Percentiles rank a stretch among this genome's conserved stretches.
phyloP scores from a whole-genome alignment of 1,140 invertebrate genomes.

The Rhopalosiphum maidis region DNA sequence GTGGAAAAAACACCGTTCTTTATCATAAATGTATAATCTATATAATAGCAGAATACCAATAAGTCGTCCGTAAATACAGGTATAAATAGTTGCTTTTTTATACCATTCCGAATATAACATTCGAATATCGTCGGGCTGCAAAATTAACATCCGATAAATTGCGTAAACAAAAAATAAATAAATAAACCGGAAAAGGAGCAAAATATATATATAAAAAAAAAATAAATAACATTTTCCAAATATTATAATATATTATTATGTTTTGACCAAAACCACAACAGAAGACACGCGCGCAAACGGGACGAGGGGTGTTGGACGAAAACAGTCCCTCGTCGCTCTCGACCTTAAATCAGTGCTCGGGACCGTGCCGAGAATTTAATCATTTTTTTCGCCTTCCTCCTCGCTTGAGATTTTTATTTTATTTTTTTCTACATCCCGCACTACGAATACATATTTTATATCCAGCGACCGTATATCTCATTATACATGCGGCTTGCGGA shows the following conservation, averaged over 20 bases:
- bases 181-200: not conserved
- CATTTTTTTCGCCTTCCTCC: slow-evolving; percentile 43
- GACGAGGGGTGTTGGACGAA: not conserved
- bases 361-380: slow-evolving; percentile 54
- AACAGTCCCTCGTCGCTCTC: slow-evolving; percentile 31
- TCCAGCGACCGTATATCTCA: slow-evolving; percentile 54
- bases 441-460: slow-evolving; percentile 56
- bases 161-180: not conserved
- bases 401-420: slow-evolving; percentile 23
- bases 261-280: slow-evolving; percentile 18
- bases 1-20: no score
- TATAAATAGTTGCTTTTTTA: not conserved
- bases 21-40: no score
- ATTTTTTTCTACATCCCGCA: slow-evolving; percentile 23
- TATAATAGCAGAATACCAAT: not conserved
- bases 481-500: slow-evolving; percentile 56
- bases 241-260: slow-evolving; percentile 28
- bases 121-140: not conserved
- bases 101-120: not conserved
- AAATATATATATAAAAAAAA: no score
- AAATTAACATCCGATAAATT: not conserved
- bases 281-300: not conserved
- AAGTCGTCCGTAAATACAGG: not conserved
- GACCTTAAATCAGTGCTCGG: slow-evolving; percentile 50
- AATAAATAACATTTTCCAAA: not conserved